Evolutionary conservation across 64 coral and sea anemone species (phyloP), one percentile per base, ranked within the genome.

Genomic region (Stichodactyla helianthus): DNA sequence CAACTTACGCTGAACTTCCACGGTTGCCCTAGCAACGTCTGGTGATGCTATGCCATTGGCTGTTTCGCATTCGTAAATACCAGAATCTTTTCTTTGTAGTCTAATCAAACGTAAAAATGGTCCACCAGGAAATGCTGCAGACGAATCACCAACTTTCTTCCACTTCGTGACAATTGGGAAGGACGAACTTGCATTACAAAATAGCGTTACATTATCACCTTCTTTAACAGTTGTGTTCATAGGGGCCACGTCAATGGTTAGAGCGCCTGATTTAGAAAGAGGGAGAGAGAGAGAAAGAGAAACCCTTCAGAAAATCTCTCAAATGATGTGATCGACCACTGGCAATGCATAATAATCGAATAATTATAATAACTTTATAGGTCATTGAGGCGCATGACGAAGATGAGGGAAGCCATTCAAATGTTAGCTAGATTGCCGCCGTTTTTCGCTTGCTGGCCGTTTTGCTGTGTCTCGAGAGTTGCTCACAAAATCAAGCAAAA

Each of bases 31-130:
- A 54, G 91, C 86, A 20, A 86, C 52, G 22, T 88, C 91, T 78
- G 68, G 86, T 15, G 54, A 5, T 0, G 83, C 91, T 20, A 84
- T 15, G 31, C 86, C 91, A 85, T 92, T 92, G 7, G 53, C 10
- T 19, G 86, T 86, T 55, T 57, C 22, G 26, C 91, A 92, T 7
- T 88, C 58, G 52, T 92, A 92, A 50, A 82, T 65, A 25, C 91
- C 91, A 22, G 15, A 25, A 26, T 92, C 91, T 7, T 65, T 50
- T 18, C 53, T 51, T 67, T 54, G 27, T 7, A 88, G 60, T 16
- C 79, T 88, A 4, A 51, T 20, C 26, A 92, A 55, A 84, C 71
- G 86, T 50, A 92, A 67, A 8, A 53, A 11, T 17, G 52, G 23
- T 18, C 86, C 86, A 71, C 14, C 10, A 28, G 79, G 80, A 54